Base-by-base conservation (phyloP, 2,888 invertebrate species). In the Diogma glabrata region DNA sequence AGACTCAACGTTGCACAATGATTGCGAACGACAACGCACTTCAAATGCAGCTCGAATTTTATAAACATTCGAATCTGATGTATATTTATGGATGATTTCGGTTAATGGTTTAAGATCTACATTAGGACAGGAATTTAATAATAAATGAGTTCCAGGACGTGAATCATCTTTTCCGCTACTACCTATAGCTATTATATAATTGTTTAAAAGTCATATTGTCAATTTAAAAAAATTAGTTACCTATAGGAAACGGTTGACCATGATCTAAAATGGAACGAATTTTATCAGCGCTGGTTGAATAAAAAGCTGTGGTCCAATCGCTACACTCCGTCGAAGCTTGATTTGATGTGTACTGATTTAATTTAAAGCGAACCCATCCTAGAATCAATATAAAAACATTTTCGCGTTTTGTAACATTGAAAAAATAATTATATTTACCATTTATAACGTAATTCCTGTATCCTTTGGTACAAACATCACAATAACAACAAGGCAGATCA, bases 191-290 rank as follows among this genome's bases (percentile, higher is more conserved):
- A n/a, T 12, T 20, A 12, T 16, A 36, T 14, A 36, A 40, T 19
- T 20, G 20, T 20, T 40, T 8, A 40, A 40, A 10, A 40, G 3
- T 12, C n/a, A 12, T 40, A 10, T 28, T 28, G 28, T 3, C 10
- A 28, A 28, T 12, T 28, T 10, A n/a, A 4, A 28, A 2, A 28
- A 10, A n/a, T 3, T 5, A 14, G 22, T 22, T 43, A 43, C 43
- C 43, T 26, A 68, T 60, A 2, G 70, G 68, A 17, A 69, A 51
- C 3, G 69, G 69, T 53, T 70, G 70, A 0, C 70, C 70, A 14
- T 68, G 65, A 58, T 70, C 70, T 23, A 70, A 58, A 30, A 70
- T 69, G 2, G 69, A 67, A 3, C 70, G 64, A 47, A 70, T 70
- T 56, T 70, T 70, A 54, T 70, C 70, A 19, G 69, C 69, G 2